Percentiles rank a stretch among this genome's conserved stretches.
Conservation (phyloP, 2,797 vertebrate species). For the Synaphobranchus kaupii region DNA sequence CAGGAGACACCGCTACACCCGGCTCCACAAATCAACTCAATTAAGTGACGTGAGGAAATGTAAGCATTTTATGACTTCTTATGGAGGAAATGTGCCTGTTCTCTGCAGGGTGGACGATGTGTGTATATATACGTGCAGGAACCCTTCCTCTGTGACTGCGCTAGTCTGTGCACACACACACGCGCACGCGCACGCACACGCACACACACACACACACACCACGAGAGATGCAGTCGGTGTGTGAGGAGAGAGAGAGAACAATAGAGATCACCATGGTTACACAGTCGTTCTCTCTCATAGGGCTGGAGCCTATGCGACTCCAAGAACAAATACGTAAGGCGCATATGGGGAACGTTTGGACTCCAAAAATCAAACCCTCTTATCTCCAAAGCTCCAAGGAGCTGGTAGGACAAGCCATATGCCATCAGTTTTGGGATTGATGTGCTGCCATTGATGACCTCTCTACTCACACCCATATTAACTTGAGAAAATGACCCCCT, state of each 20-base stretch:
- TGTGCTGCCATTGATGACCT: slow-evolving; percentile 5
- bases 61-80: background rate
- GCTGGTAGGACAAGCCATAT: background rate
- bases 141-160: background rate
- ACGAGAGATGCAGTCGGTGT: background rate
- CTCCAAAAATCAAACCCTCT: background rate
- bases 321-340: background rate
- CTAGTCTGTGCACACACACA: background rate
- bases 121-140: background rate
- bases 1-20: slow-evolving; percentile 37
- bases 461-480: background rate
- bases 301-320: background rate
- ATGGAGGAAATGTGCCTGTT: background rate
- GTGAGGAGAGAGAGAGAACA: too few species aligned
- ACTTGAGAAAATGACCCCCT: background rate
- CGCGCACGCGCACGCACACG: too few species aligned
- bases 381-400: slow-evolving; percentile 8
- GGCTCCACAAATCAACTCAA: slow-evolving; percentile 31
- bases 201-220: too few species aligned
- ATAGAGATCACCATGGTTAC: background rate
- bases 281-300: background rate
- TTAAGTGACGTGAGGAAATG: slow-evolving; percentile 12
- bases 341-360: slow-evolving; percentile 23
- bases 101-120: background rate
- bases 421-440: slow-evolving; percentile 5